phyloP scores from a whole-genome alignment of 2,797 vertebrate species.

The Acanthis flammea region DNA sequence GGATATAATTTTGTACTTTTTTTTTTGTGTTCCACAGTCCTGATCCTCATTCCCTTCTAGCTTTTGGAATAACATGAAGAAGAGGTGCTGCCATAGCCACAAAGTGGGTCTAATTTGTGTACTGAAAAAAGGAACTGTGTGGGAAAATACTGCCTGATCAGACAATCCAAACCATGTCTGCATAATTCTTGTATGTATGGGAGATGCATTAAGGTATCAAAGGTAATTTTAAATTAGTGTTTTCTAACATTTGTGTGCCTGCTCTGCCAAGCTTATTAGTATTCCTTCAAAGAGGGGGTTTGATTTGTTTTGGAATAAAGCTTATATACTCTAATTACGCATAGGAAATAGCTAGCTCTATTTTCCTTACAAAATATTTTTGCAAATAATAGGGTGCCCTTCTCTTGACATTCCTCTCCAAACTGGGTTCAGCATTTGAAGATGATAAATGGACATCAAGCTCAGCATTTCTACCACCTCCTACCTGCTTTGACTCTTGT shows the following conservation, averaged over 20 bases:
- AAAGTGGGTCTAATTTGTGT: neutral
- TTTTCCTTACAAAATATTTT: slow-evolving; percentile 46
- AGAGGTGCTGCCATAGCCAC: neutral
- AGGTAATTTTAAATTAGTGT: neutral
- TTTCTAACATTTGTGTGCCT: neutral
- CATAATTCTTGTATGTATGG: neutral
- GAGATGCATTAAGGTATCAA: neutral
- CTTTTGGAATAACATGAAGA: neutral
- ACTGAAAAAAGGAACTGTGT: neutral
- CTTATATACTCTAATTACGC: neutral
- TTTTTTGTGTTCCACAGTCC: neutral
- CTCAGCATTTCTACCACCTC: slow-evolving; percentile 64
- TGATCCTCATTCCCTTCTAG: neutral
- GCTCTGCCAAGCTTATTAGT: neutral
- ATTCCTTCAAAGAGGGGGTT: neutral
- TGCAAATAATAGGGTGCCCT: slow-evolving; percentile 44
- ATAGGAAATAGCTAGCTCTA: neutral
- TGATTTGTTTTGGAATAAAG: neutral
- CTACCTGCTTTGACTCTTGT: slow-evolving; percentile 56
- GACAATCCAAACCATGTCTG: neutral
- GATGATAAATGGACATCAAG: slow-evolving; percentile 52
- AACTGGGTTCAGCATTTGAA: slow-evolving; percentile 52
- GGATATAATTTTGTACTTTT: neutral
- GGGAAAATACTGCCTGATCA: neutral
- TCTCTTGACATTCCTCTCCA: slow-evolving; percentile 32